These are phyloP conservation scores for Austrofundulus limnaeus DNA, from an alignment of 2,113 vertebrate species.

Conservation along the genomic window DNA sequence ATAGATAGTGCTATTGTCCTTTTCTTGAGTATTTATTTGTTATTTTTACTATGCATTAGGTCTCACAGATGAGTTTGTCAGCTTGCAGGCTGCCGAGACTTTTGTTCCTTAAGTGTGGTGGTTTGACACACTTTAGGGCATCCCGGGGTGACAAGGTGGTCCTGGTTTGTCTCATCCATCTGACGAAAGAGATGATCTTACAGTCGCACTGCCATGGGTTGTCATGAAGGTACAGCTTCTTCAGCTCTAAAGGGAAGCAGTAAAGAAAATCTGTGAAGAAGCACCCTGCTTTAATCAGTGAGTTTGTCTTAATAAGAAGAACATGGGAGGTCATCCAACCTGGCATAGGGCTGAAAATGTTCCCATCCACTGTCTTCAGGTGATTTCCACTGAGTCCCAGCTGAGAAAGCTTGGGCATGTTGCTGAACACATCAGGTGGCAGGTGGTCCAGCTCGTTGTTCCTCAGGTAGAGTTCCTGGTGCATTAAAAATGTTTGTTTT, in stretches of 20 bases:
- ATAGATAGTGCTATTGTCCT: neutral
- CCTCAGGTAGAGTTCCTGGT: conserved; percentile 77
- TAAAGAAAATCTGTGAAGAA: neutral
- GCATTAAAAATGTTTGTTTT: neutral
- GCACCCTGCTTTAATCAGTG: neutral
- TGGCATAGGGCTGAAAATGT: conserved; percentile 65
- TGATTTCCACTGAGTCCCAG: conserved; percentile 78
- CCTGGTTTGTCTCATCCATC: conserved; percentile 67
- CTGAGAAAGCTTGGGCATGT: conserved; percentile 73
- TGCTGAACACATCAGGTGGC: conserved; percentile 69
- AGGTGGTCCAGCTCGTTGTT: conserved; percentile 75
- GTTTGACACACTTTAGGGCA: conserved; percentile 62
- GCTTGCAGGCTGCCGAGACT: conserved; percentile 60
- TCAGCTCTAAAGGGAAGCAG: conserved; percentile 61
- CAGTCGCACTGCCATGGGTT: conserved; percentile 82
- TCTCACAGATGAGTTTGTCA: conserved; percentile 52
- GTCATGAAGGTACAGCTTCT: conserved; percentile 73
- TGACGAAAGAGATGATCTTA: conserved; percentile 66
- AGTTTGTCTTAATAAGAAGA: conserved; percentile 1
- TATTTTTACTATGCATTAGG: conserved; percentile 24
- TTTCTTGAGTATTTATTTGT: neutral
- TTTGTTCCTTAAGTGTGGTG: conserved; percentile 64
- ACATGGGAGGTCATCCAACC: conserved; percentile 57
- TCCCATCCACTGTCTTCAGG: conserved; percentile 75
- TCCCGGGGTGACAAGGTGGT: conserved; percentile 53